These are phyloP conservation scores for Berghia stephanieae DNA, from an alignment of 1,140 invertebrate genomes.

Conservation along the genomic window DNA sequence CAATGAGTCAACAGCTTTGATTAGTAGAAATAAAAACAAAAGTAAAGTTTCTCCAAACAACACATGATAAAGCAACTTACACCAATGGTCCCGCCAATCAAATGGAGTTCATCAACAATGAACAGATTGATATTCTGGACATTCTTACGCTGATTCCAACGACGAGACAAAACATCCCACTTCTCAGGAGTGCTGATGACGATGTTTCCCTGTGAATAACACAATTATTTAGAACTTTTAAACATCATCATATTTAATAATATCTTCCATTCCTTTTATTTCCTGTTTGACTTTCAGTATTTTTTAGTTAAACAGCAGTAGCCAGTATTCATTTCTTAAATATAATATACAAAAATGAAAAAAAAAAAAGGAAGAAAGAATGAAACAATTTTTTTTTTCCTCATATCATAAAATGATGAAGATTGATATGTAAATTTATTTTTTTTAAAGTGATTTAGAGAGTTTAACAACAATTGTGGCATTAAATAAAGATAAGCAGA, in stretches of 20 bases:
- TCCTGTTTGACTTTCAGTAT: too few relatives aligned
- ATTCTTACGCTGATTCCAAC: slow-evolving; percentile 99
- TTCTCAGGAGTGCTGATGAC: slow-evolving; percentile 97
- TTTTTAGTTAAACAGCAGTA: too few relatives aligned
- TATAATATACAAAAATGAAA: too few relatives aligned
- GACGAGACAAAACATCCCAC: slow-evolving; percentile 96
- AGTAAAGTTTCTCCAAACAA: background rate
- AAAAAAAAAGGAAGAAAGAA: too few relatives aligned
- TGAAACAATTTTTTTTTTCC: too few relatives aligned
- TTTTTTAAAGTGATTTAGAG: too few relatives aligned
- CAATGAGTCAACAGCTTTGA: background rate
- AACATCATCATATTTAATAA: background rate
- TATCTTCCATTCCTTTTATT: too few relatives aligned
- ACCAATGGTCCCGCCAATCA: slow-evolving; percentile 71
- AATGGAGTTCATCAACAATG: slow-evolving; percentile 97
- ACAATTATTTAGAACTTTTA: background rate
- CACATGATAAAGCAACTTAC: slow-evolving; percentile 47
- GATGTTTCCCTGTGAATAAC: slow-evolving; percentile 82
- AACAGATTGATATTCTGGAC: slow-evolving; percentile 97
- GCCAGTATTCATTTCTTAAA: too few relatives aligned
- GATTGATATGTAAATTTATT: too few relatives aligned
- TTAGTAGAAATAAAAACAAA: background rate
- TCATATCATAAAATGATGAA: too few relatives aligned
- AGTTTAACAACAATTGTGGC: too few relatives aligned
- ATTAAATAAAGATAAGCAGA: too few relatives aligned